Evolutionary conservation across 1,140 invertebrate genomes (phyloP).

Genomic region (Homalodisca vitripennis): DNA sequence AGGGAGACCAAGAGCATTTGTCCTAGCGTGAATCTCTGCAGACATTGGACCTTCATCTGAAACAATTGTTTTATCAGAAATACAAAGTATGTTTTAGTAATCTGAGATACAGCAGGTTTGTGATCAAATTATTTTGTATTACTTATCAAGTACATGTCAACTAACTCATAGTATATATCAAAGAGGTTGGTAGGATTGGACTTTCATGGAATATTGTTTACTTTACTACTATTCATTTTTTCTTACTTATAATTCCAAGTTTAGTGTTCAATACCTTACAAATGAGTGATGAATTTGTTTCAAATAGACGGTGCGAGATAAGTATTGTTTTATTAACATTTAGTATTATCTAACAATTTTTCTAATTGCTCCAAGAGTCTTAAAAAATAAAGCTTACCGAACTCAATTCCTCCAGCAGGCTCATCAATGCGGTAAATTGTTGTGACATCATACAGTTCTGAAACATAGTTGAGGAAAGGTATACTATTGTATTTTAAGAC

Average conservation of each 20-base stretch:
- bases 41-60: conserved; percentile 21
- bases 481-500: no score
- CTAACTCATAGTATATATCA: neutral
- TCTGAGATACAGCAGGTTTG: no score
- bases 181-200: neutral
- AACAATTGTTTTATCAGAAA: neutral
- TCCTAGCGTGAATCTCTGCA: conserved; percentile 19
- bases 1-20: conserved; percentile 18
- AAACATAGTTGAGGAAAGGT: no score
- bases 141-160: no score
- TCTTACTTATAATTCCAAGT: neutral
- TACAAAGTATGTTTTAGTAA: neutral
- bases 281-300: neutral
- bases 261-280: neutral
- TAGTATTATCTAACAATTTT: no score
- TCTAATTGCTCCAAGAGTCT: neutral
- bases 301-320: neutral
- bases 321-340: no score
- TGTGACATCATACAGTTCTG: conserved; percentile 25
- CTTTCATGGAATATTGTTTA: neutral
- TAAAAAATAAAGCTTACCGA: neutral
- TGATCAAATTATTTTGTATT: neutral
- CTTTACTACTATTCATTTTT: neutral
- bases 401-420: conserved; percentile 17
- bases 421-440: conserved; percentile 25